Percentiles rank a stretch among this genome's conserved stretches.
Evolutionary conservation across 1,140 invertebrate genomes (phyloP).

Genomic region (Himalopsyche phryganea): DNA sequence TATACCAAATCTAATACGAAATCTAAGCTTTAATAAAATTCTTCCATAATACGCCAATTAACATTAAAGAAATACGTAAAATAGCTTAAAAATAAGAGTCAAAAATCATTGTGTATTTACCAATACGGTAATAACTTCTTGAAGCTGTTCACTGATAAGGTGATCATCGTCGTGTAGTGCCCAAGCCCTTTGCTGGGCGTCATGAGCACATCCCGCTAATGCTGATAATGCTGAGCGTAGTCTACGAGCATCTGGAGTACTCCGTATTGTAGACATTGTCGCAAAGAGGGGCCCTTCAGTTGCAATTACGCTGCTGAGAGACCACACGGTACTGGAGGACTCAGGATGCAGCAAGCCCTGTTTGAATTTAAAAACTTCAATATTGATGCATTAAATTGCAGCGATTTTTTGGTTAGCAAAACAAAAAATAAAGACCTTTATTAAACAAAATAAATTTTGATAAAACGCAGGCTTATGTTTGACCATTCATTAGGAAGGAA

Average conservation of each 20-base stretch:
- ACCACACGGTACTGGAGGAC: slow-evolving; percentile 14
- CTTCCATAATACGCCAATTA: too few species aligned
- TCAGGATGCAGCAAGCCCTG: slow-evolving; percentile 23
- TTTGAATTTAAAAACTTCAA: too few species aligned
- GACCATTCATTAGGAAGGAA: too few species aligned
- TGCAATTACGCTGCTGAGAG: slow-evolving; percentile 13
- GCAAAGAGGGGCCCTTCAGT: slow-evolving; percentile 56
- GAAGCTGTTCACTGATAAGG: slow-evolving; percentile 77
- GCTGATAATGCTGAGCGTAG: slow-evolving; percentile 77
- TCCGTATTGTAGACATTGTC: slow-evolving; percentile 57
- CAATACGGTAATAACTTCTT: slow-evolving; percentile 81
- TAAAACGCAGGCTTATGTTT: too few species aligned
- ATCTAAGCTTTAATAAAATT: too few species aligned
- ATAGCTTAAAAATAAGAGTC: too few species aligned
- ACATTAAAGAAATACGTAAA: too few species aligned
- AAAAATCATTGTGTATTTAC: slow-evolving; percentile 62
- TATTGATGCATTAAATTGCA: too few species aligned
- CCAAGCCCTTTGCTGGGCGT: slow-evolving; percentile 91
- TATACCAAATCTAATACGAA: too few species aligned
- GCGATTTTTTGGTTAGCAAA: too few species aligned
- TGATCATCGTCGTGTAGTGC: slow-evolving; percentile 88
- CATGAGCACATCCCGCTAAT: slow-evolving; percentile 83
- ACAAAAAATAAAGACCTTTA: too few species aligned
- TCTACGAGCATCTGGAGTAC: slow-evolving; percentile 72
- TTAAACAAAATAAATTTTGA: too few species aligned